Evolutionary conservation across 2,888 invertebrate genomes (phyloP).

Genomic region (Euzophera pinguis): DNA sequence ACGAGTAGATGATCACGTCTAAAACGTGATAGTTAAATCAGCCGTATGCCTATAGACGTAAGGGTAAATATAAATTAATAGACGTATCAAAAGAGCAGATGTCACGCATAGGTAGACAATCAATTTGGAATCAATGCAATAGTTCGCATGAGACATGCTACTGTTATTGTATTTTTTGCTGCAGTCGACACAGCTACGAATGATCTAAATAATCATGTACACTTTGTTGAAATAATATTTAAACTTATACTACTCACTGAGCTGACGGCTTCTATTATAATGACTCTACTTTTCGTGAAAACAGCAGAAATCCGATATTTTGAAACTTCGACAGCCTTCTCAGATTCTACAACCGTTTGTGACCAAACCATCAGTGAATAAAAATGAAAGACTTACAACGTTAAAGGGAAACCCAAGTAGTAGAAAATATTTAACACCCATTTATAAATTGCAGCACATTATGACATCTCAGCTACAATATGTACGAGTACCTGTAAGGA

Average conservation of each 20-base stretch:
- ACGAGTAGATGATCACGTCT: slow-evolving; percentile 37
- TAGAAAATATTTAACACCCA: no score
- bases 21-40: slow-evolving; percentile 24
- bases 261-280: no score
- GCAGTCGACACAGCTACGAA: neutral
- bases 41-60: neutral
- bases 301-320: no score
- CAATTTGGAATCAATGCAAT: slow-evolving; percentile 10
- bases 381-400: no score
- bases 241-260: neutral
- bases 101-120: slow-evolving; percentile 7
- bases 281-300: no score
- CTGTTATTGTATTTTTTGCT: neutral
- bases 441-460: neutral
- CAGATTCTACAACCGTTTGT: no score
- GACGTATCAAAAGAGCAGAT: slow-evolving; percentile 5
- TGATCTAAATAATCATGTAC: no score
- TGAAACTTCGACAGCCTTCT: no score
- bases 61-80: neutral
- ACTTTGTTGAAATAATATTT: neutral
- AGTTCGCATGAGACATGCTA: slow-evolving; percentile 7
- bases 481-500: slow-evolving; percentile 3
- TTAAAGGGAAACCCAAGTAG: no score
- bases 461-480: no score
- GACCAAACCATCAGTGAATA: no score